Base-by-base conservation (phyloP, 30 jellyfish, hydroid and myxozoan species). In the Cassiopea xamachana region DNA sequence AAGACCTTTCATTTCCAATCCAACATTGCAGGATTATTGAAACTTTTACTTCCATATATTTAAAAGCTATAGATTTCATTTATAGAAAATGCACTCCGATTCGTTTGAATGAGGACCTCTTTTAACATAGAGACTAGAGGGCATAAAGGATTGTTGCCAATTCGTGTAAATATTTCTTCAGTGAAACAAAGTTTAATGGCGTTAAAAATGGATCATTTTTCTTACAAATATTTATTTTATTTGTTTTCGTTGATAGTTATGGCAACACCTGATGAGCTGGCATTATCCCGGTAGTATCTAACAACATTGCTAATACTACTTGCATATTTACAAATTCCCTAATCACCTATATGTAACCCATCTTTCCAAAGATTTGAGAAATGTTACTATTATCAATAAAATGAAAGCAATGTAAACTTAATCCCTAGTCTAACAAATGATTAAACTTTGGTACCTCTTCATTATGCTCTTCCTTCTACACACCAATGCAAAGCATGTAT, bases 231-330 rank as follows among this genome's bases (percentile, higher is more conserved):
- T 71, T 19, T 71, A 18, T 15, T 71, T 12, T 71, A 15, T 19
- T 1, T 19, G 19, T 18, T 71, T 1, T 71, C 80, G 60, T 46
- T 18, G 6, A 8, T 7, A 13, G 7, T 71, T 71, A 12, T 48
- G 18, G 46, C 18, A 9, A 71, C 80, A 71, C 80, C 80, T 71
- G 48, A 71, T 71, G 80, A 71, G 19, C 80, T 71, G 80, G 80
- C 80, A 71, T 46, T 43, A n/a, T n/a, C 80, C 46, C 49, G 19
- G 80, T 46, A 71, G 80, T 71, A 71, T 71, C 80, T 71, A 13
- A 71, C 19, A 71, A 71, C 16, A 13, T 71, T 71, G 19, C 60
- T 71, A 71, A 71, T 71, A 71, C 19, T 71, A 71, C 80, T 17
- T 71, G 60, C 80, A 71, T 19, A 71, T 71, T 71, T 71, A 16